Evolutionary conservation across 2,113 vertebrate genomes (phyloP).

Genomic region (Nipponia nippon): DNA sequence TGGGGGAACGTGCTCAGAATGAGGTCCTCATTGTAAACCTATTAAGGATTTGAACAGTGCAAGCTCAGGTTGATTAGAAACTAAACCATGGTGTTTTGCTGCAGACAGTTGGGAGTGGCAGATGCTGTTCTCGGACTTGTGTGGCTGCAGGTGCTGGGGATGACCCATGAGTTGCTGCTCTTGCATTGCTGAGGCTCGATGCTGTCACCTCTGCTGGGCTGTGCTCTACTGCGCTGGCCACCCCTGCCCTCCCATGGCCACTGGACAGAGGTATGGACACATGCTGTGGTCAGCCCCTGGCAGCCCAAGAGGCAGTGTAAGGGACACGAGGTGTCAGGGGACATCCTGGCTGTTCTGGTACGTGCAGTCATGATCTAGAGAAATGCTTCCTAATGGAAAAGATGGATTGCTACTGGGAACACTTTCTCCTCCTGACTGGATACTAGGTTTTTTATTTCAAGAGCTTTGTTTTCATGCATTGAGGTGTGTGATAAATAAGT

Average conservation of each 20-base stretch:
- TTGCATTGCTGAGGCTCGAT: neutral
- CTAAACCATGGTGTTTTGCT: neutral
- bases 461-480: neutral
- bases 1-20: neutral
- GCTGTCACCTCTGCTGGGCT: neutral
- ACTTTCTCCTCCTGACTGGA: neutral
- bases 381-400: neutral
- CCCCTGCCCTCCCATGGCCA: neutral
- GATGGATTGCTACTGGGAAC: neutral
- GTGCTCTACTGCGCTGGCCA: neutral
- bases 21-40: neutral
- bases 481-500: neutral
- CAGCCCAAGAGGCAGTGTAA: neutral
- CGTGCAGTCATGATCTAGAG: neutral
- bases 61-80: neutral
- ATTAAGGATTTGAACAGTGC: neutral
- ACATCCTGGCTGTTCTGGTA: neutral
- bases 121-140: neutral
- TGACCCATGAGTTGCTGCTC: neutral
- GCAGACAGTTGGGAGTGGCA: neutral
- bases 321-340: neutral
- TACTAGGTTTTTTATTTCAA: neutral
- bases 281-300: neutral
- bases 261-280: neutral
- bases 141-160: neutral